Base-by-base conservation (phyloP, 2,113 vertebrate species). In the Lepidothrix coronata region DNA sequence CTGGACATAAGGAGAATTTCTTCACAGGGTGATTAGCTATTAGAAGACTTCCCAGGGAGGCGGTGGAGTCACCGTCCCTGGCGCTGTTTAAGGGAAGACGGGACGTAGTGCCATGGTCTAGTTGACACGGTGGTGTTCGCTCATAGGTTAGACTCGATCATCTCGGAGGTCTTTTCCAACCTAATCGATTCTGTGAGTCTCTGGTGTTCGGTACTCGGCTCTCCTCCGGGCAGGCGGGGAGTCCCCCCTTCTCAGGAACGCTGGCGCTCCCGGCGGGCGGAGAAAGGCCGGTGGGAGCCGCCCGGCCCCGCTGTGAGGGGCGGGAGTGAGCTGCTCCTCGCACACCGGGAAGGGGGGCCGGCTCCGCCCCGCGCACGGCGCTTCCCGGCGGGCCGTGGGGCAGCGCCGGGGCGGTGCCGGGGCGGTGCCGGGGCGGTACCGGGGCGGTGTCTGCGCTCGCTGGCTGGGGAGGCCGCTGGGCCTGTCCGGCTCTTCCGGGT, bases 211-310 rank as follows among this genome's bases (percentile, higher is more conserved):
- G 25, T 8, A 14, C 17, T 6, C 6, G 2, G 8, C 20, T 19
- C 20, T 28, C 11, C 55, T 31, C 5, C 5, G 9, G 7, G 31
- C 62, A 27, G 67, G 20, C 8, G 13, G 6, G 35, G 5, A 28
- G 39, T 51, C 17, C 44, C 5, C 39, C 23, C 12, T 10, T 39
- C 28, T 23, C 51, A 25, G 31, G 8, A 13, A 0, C 23, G 12
- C 22, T 24, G 31, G 30, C 9, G 6, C 3, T 8, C 2, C 35
- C 22, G 44, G 3, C 25, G 1, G 31, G 1, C 0, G 19, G 3
- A 4, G 8, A 3, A 3, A 2, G 4, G 4, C 13, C 11, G 8
- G 4, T 0, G 8, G 7, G 3, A 14, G 2, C 13, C 7, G 5
- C 22, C 37, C 6, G 15, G 41, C 8, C 11, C 3, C 23, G 19